Evolutionary conservation across 2,113 vertebrate genomes (phyloP).

Genomic region (Microcebus lehilahytsara): DNA sequence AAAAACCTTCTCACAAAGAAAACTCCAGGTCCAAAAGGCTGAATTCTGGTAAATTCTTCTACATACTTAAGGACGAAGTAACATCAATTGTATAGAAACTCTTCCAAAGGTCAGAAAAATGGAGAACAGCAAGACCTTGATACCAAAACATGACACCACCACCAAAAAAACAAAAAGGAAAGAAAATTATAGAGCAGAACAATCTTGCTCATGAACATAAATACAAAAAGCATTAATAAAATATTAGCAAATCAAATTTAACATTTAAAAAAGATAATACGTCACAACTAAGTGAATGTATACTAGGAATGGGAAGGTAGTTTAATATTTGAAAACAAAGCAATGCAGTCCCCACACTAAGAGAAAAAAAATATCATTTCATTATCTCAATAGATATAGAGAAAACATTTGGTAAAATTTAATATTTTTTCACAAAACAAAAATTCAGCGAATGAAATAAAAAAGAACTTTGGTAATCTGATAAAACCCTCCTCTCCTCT

Average conservation of each 20-base stretch:
- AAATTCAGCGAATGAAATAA: conserved; percentile 28
- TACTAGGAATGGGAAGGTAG: neutral
- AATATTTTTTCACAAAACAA: neutral
- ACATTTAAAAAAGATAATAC: neutral
- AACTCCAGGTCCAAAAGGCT: neutral
- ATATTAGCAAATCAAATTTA: neutral
- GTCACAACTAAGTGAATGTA: neutral
- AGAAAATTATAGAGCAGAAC: neutral
- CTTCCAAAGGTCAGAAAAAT: neutral
- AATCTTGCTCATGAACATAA: neutral
- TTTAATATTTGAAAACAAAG: conserved; percentile 34
- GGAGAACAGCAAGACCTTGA: neutral
- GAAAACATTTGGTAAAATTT: neutral
- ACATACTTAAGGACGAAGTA: neutral
- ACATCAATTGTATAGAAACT: neutral
- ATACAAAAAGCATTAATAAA: neutral
- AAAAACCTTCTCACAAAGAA: neutral
- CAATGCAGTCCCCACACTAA: neutral
- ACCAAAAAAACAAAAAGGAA: neutral
- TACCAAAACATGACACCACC: neutral
- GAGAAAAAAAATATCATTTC: neutral
- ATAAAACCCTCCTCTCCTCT: neutral
- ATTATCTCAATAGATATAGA: neutral
- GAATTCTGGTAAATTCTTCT: neutral
- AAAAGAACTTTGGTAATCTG: neutral